Evolutionary conservation across 2,113 vertebrate genomes (phyloP).

Genomic region (Ptilorrhoa leucosticta): DNA sequence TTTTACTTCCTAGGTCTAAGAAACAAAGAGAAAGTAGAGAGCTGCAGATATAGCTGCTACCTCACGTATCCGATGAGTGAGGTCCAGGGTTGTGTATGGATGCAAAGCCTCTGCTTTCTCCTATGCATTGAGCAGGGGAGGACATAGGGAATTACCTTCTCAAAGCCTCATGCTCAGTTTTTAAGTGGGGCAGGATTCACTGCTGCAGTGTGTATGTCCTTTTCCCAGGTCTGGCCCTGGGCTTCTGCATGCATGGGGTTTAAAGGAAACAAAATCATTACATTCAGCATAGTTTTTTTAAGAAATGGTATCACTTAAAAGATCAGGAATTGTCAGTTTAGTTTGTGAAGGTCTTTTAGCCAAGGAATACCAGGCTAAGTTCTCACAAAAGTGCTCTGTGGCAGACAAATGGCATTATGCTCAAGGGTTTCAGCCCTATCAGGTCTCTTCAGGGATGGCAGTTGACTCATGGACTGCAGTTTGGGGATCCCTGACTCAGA

Average conservation of each 20-base stretch:
- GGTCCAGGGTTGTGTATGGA: not conserved
- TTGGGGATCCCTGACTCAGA: not conserved
- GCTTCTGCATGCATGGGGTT: not conserved
- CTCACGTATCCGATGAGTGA: accelerated
- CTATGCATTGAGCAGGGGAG: not conserved
- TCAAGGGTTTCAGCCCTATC: not conserved
- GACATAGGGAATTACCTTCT: not conserved
- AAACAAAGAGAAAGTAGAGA: not conserved
- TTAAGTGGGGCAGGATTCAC: not conserved
- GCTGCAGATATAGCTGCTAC: not conserved
- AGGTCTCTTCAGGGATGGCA: not conserved
- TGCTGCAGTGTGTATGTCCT: not conserved
- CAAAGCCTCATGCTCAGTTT: not conserved
- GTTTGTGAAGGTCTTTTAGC: not conserved
- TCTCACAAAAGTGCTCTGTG: not conserved
- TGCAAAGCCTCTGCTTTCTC: not conserved
- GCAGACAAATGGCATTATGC: not conserved
- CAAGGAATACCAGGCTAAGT: not conserved
- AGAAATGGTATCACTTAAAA: not conserved
- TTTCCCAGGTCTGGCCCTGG: not conserved
- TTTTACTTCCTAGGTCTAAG: not conserved
- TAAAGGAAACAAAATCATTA: not conserved
- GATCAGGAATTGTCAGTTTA: not conserved
- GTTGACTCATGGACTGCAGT: not conserved
- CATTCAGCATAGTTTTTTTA: not conserved